Evolutionary conservation across 1,140 invertebrate genomes (phyloP).

Genomic region (Caerostris extrusa): DNA sequence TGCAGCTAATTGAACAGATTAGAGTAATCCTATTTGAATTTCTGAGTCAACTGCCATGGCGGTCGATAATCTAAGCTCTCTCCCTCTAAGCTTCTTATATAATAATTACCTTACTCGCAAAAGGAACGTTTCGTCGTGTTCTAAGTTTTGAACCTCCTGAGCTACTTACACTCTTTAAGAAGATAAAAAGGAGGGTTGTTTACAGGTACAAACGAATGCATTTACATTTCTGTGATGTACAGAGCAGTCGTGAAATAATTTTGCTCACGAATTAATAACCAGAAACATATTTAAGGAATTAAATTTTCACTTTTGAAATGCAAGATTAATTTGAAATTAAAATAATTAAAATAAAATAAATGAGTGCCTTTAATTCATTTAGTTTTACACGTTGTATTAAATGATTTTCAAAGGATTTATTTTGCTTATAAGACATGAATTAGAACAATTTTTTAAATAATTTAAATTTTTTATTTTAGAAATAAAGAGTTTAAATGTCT

Average conservation of each 20-base stretch:
- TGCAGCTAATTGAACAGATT: slow-evolving; percentile 76
- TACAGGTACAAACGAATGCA: background rate
- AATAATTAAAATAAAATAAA: background rate
- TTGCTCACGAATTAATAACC: too few relatives aligned
- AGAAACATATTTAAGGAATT: too few relatives aligned
- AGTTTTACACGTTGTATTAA: background rate
- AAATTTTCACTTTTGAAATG: too few relatives aligned
- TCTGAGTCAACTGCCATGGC: slow-evolving; percentile 28
- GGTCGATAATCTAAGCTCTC: slow-evolving; percentile 61
- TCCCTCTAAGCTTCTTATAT: slow-evolving; percentile 65
- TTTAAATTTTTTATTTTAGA: too few relatives aligned
- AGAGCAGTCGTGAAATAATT: too few relatives aligned
- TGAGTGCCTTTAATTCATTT: background rate
- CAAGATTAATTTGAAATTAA: too few relatives aligned
- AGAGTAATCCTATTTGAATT: slow-evolving; percentile 73
- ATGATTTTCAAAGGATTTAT: too few relatives aligned
- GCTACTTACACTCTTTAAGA: background rate
- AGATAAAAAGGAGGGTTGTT: slow-evolving; percentile 1
- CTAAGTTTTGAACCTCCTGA: background rate
- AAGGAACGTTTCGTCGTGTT: background rate
- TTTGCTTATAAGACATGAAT: too few relatives aligned
- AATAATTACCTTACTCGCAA: slow-evolving; percentile 52
- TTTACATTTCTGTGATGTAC: background rate
- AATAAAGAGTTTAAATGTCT: too few relatives aligned
- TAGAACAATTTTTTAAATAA: too few relatives aligned